Conservation (phyloP, 37 sponge, comb jelly and placozoan genomes). For the Corticium candelabrum region DNA sequence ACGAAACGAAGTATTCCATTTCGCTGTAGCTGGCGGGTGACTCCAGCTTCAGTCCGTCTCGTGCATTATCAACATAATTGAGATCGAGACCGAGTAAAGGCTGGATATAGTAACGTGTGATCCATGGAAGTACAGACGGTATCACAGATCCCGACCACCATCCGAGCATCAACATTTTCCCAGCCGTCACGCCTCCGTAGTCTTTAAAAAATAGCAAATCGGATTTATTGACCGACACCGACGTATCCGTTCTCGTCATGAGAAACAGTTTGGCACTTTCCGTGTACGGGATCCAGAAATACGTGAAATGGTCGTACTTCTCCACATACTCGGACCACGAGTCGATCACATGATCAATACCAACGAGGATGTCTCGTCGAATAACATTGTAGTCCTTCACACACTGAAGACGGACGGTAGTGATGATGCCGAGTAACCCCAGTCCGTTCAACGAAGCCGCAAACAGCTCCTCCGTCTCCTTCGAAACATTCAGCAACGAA, state of each 20-base stretch:
- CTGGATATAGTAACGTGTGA: neutral
- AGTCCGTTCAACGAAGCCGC: neutral
- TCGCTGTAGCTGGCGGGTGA: neutral
- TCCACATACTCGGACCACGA: neutral
- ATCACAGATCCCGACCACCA: neutral
- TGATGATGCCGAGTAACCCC: neutral
- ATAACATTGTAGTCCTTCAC: neutral
- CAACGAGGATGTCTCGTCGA: neutral
- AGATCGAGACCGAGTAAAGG: neutral
- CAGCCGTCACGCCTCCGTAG: neutral
- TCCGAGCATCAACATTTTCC: neutral
- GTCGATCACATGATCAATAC: neutral
- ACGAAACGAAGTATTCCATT: neutral
- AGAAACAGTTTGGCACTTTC: neutral
- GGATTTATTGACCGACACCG: neutral
- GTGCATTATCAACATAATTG: neutral
- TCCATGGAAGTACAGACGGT: neutral
- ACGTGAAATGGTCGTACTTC: neutral
- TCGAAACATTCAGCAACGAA: neutral
- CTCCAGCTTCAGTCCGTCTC: neutral
- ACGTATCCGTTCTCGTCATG: neutral
- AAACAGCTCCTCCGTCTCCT: neutral
- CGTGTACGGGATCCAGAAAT: neutral
- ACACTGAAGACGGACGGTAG: neutral
- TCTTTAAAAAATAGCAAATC: neutral